phyloP scores from a whole-genome alignment of 2,888 invertebrate species.

The Drosophila barbarae region DNA sequence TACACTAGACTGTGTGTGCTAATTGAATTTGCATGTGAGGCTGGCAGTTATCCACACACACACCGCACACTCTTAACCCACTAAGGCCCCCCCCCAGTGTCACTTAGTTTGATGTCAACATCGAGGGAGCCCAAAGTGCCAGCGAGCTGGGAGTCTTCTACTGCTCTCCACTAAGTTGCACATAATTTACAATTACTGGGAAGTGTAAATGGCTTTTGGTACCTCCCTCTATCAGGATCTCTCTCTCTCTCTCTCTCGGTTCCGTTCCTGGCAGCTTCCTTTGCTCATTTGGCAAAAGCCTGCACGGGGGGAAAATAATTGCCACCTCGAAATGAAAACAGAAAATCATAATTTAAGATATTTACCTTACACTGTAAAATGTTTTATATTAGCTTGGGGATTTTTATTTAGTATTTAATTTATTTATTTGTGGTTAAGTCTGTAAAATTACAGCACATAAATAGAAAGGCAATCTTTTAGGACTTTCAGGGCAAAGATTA shows the following conservation, averaged over 20 bases:
- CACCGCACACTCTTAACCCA: constrained; percentile 8
- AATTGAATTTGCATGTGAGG: constrained; percentile 70
- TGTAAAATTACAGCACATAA: too few species aligned
- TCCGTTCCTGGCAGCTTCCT: constrained; percentile 35
- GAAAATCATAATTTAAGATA: constrained; percentile 31
- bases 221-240: constrained; percentile 12
- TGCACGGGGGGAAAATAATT: constrained; percentile 32
- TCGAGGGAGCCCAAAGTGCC: constrained; percentile 28
- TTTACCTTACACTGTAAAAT: constrained; percentile 11
- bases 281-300: constrained; percentile 33
- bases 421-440: too few species aligned
- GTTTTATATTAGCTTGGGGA: rapidly evolving
- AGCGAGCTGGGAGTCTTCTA: constrained; percentile 11
- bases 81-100: constrained; percentile 14
- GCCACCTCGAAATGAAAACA: constrained; percentile 32
- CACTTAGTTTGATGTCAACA: constrained; percentile 40
- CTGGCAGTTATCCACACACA: constrained; percentile 25
- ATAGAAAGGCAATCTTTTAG: too few species aligned
- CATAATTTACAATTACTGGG: constrained; percentile 66
- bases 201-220: constrained; percentile 63
- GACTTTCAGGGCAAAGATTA: too few species aligned
- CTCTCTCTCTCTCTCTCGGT: constrained; percentile 4
- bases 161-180: constrained; percentile 33
- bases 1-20: constrained; percentile 34
- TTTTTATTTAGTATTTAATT: too few species aligned